Evolutionary conservation across 1,140 invertebrate genomes (phyloP).

Genomic region (Orius laevigatus): DNA sequence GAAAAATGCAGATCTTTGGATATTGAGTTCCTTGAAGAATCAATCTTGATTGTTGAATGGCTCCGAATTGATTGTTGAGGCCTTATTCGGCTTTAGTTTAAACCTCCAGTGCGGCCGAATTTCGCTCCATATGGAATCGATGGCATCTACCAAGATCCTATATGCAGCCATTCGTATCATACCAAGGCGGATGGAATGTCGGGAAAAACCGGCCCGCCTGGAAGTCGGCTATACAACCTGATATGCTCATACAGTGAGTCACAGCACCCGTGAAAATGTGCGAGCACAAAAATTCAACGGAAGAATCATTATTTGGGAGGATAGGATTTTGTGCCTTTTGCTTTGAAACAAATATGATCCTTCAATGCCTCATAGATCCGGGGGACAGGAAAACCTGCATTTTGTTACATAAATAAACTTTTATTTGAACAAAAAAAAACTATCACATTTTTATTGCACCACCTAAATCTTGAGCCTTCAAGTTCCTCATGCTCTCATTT

Average conservation of each 20-base stretch:
- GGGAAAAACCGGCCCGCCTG: slow-evolving; percentile 60
- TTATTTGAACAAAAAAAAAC: no score
- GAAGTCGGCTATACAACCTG: slow-evolving; percentile 53
- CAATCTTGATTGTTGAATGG: no score
- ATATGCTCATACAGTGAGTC: slow-evolving; percentile 80
- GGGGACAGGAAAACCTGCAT: slow-evolving; percentile 52
- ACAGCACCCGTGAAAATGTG: slow-evolving; percentile 94
- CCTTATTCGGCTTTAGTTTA: slow-evolving; percentile 97
- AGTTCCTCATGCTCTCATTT: slow-evolving; percentile 1
- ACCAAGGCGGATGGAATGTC: slow-evolving; percentile 95
- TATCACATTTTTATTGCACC: no score
- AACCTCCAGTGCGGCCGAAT: slow-evolving; percentile 68
- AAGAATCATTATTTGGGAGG: slow-evolving; percentile 84
- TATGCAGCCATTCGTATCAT: slow-evolving; percentile 89
- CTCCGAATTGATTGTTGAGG: slow-evolving; percentile 72
- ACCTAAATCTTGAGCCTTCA: no score
- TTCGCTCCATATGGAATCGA: slow-evolving; percentile 50
- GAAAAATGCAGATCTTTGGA: slow-evolving; percentile 71
- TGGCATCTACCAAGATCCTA: slow-evolving; percentile 42
- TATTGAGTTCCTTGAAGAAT: slow-evolving; percentile 48
- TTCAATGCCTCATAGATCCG: slow-evolving; percentile 69
- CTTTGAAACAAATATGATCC: slow-evolving; percentile 62
- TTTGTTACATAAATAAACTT: slow-evolving; percentile 19
- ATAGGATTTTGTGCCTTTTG: slow-evolving; percentile 76
- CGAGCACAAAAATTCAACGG: slow-evolving; percentile 65